These are phyloP conservation scores for Chionodraco myersi DNA, from an alignment of 2,113 vertebrate species.

Conservation along the genomic window DNA sequence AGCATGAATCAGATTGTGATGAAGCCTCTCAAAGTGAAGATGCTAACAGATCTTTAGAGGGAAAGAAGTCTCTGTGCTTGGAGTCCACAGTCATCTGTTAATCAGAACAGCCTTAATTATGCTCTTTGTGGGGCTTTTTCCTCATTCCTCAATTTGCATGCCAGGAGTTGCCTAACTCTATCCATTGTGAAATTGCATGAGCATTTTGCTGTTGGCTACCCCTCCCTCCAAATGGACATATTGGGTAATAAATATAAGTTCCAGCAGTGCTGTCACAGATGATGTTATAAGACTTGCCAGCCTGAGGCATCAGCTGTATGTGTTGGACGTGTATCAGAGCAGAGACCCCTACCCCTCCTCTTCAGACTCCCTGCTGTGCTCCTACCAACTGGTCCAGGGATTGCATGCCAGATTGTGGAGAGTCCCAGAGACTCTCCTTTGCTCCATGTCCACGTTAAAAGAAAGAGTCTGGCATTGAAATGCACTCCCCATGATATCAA, in stretches of 20 bases:
- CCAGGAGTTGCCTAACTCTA: conserved; percentile 54
- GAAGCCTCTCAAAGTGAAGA: conserved; percentile 63
- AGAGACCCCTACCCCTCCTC: conserved; percentile 34
- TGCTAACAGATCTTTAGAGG: conserved; percentile 60
- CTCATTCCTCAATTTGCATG: conserved; percentile 51
- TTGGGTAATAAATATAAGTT: conserved; percentile 78
- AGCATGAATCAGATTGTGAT: conserved; percentile 51
- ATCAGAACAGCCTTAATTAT: conserved; percentile 58
- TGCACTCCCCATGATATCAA: conserved; percentile 36
- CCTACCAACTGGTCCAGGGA: conserved; percentile 74
- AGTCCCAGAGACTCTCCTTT: conserved; percentile 59
- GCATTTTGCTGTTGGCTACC: conserved; percentile 52
- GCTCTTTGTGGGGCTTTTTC: conserved; percentile 40
- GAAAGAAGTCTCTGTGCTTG: conserved; percentile 43
- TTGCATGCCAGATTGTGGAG: conserved; percentile 69
- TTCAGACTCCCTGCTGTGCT: conserved; percentile 49
- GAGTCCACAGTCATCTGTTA: conserved; percentile 63
- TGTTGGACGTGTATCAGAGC: conserved; percentile 71
- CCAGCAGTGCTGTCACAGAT: conserved; percentile 73
- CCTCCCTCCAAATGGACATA: conserved; percentile 60
- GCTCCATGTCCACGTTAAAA: conserved; percentile 62
- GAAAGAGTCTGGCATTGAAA: conserved; percentile 63
- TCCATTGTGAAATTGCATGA: conserved; percentile 53
- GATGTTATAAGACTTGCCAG: conserved; percentile 77
- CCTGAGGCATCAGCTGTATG: conserved; percentile 76